Conservation (phyloP, 2,888 invertebrate genomes). For the Eilema depressum region DNA sequence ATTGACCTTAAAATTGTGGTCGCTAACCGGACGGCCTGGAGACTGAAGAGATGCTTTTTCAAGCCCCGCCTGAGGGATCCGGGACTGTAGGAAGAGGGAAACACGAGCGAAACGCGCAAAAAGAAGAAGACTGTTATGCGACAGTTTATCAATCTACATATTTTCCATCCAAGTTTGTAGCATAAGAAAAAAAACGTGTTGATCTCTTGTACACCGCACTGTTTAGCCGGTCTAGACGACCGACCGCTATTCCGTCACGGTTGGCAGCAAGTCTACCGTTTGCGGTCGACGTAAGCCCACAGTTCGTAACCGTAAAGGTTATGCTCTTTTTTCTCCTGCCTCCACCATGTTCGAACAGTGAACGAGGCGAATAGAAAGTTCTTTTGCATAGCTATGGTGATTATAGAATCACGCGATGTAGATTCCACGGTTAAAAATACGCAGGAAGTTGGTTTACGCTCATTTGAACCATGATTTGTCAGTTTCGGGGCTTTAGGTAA, state of each 20-base stretch:
- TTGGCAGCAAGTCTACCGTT: constrained; percentile 56
- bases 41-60: no score
- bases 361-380: constrained; percentile 21
- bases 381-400: constrained; percentile 6
- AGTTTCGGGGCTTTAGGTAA: neutral
- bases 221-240: constrained; percentile 47
- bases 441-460: neutral
- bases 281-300: constrained; percentile 46
- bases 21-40: no score
- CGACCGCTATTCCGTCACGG: constrained; percentile 68
- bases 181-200: constrained; percentile 4
- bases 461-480: neutral
- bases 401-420: neutral
- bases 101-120: no score
- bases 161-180: no score
- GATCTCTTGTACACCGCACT: constrained; percentile 21
- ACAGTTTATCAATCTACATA: neutral
- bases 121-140: neutral
- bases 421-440: neutral
- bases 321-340: constrained; percentile 30
- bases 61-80: no score
- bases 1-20: no score
- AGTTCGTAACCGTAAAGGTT: constrained; percentile 35
- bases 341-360: constrained; percentile 21
- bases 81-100: no score